These are phyloP conservation scores for Hypsibius dujardini DNA, from an alignment of 1,140 invertebrate species.

Conservation along the genomic window DNA sequence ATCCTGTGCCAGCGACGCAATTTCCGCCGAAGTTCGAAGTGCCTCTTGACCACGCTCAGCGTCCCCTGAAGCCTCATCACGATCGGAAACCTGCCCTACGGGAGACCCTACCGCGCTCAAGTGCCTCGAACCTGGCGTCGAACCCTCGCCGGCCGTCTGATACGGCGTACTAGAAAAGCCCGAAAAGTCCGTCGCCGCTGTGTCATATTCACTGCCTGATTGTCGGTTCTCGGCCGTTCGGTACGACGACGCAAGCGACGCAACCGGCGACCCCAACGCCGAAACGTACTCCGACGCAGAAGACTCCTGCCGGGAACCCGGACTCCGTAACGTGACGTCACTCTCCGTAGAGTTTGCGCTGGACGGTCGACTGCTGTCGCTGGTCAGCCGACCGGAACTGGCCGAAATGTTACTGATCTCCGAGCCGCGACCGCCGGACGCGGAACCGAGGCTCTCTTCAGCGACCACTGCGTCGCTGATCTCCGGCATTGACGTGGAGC, in stretches of 20 bases:
- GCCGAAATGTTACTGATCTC: background rate
- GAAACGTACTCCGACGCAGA: background rate
- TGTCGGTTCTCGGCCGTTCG: background rate
- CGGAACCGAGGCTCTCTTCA: background rate
- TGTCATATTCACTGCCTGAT: slow-evolving; percentile 2
- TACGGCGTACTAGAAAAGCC: slow-evolving; percentile 7
- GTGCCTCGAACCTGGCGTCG: background rate
- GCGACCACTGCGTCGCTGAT: background rate
- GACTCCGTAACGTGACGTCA: background rate
- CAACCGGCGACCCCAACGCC: background rate
- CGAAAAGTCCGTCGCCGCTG: slow-evolving; percentile 8
- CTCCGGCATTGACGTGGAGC: background rate
- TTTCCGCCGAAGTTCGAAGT: background rate
- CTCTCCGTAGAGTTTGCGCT: background rate
- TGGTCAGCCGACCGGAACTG: background rate
- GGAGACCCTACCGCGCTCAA: background rate
- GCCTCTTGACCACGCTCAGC: background rate
- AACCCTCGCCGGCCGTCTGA: background rate
- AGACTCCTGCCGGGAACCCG: background rate
- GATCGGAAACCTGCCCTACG: background rate
- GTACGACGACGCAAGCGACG: background rate
- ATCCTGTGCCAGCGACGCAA: background rate
- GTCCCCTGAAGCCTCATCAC: background rate
- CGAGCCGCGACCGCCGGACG: background rate
- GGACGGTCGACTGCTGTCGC: background rate